Conservation (phyloP, 92 coral and sea anemone genomes). For the Pocillopora meandrina region DNA sequence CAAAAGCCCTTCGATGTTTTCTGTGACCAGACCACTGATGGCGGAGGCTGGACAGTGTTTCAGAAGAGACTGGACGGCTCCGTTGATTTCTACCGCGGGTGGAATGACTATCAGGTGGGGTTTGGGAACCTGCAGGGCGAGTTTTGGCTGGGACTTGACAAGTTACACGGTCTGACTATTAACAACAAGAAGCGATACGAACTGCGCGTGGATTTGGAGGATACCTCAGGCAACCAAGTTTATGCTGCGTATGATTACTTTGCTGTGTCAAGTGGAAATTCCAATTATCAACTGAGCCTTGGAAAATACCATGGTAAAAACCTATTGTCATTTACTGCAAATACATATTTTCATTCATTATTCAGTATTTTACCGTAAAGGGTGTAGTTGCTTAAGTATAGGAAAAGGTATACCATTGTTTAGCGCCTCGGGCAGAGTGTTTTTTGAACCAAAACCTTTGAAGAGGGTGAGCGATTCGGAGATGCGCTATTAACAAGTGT, state of each 20-base stretch:
- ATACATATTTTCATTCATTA: no score
- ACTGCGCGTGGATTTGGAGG: constrained; percentile 45
- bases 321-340: no score
- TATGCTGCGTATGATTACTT: constrained; percentile 31
- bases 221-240: constrained; percentile 24
- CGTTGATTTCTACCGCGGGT: constrained; percentile 25
- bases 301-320: constrained; percentile 35
- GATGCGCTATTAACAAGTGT: no score
- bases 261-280: constrained; percentile 20
- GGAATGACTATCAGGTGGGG: constrained; percentile 40
- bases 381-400: no score
- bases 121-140: constrained; percentile 35
- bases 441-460: no score
- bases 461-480: no score
- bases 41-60: constrained; percentile 48
- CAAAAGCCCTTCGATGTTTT: constrained; percentile 14
- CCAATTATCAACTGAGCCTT: constrained; percentile 27
- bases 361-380: no score
- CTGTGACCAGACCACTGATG: constrained; percentile 30
- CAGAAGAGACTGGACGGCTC: constrained; percentile 42
- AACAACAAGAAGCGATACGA: constrained; percentile 9
- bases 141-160: constrained; percentile 48
- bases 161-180: constrained; percentile 20
- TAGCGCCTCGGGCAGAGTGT: no score
- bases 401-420: no score